Evolutionary conservation across 30 jellyfish, hydroid and myxozoan species (phyloP), one percentile per base, ranked within the genome.

Genomic region (Pseudorhiza aurosa): DNA sequence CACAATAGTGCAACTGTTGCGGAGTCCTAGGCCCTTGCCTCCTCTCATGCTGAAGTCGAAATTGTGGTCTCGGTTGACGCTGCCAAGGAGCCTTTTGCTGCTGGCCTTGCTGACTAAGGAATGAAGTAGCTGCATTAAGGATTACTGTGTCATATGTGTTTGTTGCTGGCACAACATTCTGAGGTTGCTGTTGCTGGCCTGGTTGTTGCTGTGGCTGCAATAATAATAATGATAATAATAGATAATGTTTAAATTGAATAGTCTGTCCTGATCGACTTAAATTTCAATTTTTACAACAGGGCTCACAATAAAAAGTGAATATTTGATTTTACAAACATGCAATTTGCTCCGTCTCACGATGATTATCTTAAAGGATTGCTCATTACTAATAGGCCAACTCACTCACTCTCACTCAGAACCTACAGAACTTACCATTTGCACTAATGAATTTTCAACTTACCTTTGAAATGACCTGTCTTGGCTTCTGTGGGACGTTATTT

Each of bases 1-100:
- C 99, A 87, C 99, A 93, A 53, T 93, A 93, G 42, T 85, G 99
- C 19, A 93, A 85, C 74, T 93, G 99, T 75, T 87, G 96, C 0
- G 97, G 95, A 32, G 71, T 83, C 33, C 96, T 69, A 0, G 97
- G 97, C 18, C 96, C 95, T 19, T 75, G 83, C 39, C 74, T 63
- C 22, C 92, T 64, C 50, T 87, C 87, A 39, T 82, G 49, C 65
- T 72, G 91, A 18, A 93, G 73, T 15, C 85, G 83, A 62, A 93
- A 93, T 58, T 90, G 93, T 8, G 99, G 99, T 51, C 82, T 93
- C 45, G 50, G 88, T 57, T 77, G 95, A 43, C 91, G 67, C 59
- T 92, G 98, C 98, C 98, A 92, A 15, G 96, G 75, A 42, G 95
- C 87, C 65, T 87, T 80, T 44, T 76, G 55, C 35, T 83, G 82